Evolutionary conservation across 2,113 vertebrate genomes (phyloP).

Genomic region (human (Homo sapiens)): GRCh38 chr19:55438001-55438500

Average conservation of each 20-base stretch:
- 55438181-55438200: neutral
- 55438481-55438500: neutral
- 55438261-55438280: neutral
- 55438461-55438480: neutral
- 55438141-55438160: neutral
- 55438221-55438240: neutral
- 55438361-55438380: neutral
- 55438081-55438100: neutral
- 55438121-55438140: neutral
- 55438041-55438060: too few relatives aligned
- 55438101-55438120: neutral
- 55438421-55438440: neutral
- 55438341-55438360: neutral
- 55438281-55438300: neutral
- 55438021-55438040: accelerated
- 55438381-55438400: neutral
- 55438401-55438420: neutral
- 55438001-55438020: neutral
- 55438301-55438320: neutral
- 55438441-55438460: neutral
- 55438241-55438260: neutral
- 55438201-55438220: neutral
- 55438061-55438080: neutral
- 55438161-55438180: neutral
- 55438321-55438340: neutral